phyloP scores from a whole-genome alignment of 2,113 vertebrate species.

The Phylloscopus trochiloides region DNA sequence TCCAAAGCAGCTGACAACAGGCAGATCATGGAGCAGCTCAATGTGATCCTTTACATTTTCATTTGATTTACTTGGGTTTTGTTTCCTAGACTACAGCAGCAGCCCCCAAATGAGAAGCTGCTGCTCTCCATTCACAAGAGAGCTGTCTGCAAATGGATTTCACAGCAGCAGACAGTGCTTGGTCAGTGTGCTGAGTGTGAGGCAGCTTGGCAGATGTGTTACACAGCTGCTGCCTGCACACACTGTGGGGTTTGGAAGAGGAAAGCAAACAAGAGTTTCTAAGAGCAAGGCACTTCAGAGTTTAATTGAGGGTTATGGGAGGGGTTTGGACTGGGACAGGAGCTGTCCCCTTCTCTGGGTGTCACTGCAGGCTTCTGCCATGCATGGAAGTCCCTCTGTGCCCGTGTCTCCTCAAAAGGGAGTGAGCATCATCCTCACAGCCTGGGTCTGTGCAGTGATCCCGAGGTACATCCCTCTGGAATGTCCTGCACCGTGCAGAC shows the following conservation, averaged over 20 bases:
- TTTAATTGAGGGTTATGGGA: not conserved
- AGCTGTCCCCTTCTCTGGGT: not conserved
- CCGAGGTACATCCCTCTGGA: rapidly evolving
- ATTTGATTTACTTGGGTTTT: not conserved
- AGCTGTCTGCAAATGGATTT: not conserved
- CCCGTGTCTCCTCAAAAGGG: rapidly evolving
- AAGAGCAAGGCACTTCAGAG: not conserved
- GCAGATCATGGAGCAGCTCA: not conserved
- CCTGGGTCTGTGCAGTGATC: no score
- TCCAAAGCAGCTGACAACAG: not conserved
- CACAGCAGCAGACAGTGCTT: not conserved
- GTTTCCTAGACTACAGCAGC: not conserved
- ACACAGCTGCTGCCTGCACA: not conserved
- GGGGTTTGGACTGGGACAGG: not conserved
- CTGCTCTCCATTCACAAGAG: not conserved
- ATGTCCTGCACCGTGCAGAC: not conserved
- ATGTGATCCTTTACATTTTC: not conserved
- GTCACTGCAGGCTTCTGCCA: not conserved
- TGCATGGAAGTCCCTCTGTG: rapidly evolving
- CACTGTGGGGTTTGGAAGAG: not conserved
- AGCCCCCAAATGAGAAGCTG: not conserved
- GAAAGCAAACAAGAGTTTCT: not conserved
- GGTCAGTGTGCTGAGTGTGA: not conserved
- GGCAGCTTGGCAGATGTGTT: not conserved
- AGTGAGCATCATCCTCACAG: rapidly evolving